Conservation (phyloP, 1,140 invertebrate genomes). For the Colletes latitarsis region DNA sequence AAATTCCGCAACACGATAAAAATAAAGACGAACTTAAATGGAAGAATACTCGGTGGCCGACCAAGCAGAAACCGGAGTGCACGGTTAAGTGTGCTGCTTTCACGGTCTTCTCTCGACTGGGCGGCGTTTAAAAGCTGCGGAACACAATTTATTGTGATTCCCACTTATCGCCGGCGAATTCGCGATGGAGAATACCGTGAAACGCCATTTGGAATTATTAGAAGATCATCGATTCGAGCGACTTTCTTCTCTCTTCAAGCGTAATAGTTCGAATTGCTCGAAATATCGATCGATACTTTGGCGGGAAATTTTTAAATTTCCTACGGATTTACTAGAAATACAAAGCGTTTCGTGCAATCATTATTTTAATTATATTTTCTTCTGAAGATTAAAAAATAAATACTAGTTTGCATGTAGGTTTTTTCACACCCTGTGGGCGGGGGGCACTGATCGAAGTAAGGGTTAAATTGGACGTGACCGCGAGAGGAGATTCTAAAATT, state of each 20-base stretch:
- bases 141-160: not conserved
- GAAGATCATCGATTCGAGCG: not conserved
- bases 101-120: not conserved
- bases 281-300: too few species aligned
- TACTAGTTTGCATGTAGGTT: too few species aligned
- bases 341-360: too few species aligned
- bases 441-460: not conserved
- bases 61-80: not conserved
- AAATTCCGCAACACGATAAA: slow-evolving; percentile 26
- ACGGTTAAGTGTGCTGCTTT: not conserved
- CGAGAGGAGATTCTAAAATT: not conserved
- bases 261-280: too few species aligned
- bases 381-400: too few species aligned
- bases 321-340: too few species aligned
- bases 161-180: too few species aligned
- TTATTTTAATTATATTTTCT: too few species aligned
- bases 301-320: too few species aligned
- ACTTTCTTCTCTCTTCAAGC: too few species aligned
- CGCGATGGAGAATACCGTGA: not conserved
- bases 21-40: slow-evolving; percentile 32
- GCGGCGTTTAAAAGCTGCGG: not conserved
- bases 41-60: not conserved
- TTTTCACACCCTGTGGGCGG: too few species aligned
- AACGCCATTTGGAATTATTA: too few species aligned
- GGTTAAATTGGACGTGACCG: not conserved